Percentiles rank a stretch among this genome's conserved stretches.
phyloP scores from a whole-genome alignment of 2,113 vertebrate species.

The Etheostoma spectabile region DNA sequence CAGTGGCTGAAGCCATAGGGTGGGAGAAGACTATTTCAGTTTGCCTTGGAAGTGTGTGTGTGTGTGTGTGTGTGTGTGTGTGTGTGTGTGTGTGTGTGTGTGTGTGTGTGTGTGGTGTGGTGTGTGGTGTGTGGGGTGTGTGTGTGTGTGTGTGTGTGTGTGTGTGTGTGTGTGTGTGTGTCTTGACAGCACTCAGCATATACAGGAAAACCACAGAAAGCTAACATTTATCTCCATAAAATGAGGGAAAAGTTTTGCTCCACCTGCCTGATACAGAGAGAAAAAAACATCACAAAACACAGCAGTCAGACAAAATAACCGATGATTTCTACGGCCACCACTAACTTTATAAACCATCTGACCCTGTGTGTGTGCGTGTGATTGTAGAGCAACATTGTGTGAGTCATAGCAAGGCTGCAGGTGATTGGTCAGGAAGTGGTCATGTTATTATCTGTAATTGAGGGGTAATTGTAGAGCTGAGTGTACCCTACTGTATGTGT shows the following conservation, averaged over 20 bases:
- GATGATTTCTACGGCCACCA: constrained; percentile 69
- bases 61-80: constrained; percentile 28
- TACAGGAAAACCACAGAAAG: constrained; percentile 79
- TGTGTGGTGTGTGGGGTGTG: constrained; percentile 3
- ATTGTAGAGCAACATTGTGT: constrained; percentile 48
- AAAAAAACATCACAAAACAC: constrained; percentile 63
- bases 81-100: constrained; percentile 35
- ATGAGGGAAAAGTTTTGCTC: constrained; percentile 72
- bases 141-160: constrained; percentile 22
- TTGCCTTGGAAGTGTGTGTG: not conserved
- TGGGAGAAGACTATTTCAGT: constrained; percentile 23
- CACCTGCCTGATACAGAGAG: constrained; percentile 72
- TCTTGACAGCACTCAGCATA: constrained; percentile 61
- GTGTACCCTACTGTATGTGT: constrained; percentile 74
- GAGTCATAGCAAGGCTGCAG: constrained; percentile 79
- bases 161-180: constrained; percentile 22
- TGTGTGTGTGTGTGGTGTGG: constrained; percentile 25
- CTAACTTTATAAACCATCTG: constrained; percentile 73
- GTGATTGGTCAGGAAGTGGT: constrained; percentile 85
- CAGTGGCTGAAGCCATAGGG: constrained; percentile 14
- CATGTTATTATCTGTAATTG: constrained; percentile 84
- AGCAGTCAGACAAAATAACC: constrained; percentile 72
- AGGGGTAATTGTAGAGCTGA: constrained; percentile 78
- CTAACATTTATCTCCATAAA: constrained; percentile 83
- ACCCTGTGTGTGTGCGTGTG: constrained; percentile 33